Evolutionary conservation across 2,888 invertebrate genomes (phyloP).

Genomic region (Drosophila meridionalis): DNA sequence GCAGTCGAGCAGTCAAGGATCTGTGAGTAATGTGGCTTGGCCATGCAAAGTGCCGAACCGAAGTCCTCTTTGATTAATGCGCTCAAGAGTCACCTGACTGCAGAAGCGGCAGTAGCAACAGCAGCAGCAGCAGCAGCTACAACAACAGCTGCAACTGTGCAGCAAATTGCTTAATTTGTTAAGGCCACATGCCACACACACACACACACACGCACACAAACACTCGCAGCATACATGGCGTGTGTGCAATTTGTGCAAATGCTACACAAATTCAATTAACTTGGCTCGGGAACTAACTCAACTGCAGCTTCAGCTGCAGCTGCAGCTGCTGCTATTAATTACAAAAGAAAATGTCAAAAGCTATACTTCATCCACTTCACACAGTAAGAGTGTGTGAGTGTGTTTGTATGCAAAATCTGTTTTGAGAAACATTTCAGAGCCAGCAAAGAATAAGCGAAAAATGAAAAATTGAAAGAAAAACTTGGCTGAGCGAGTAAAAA

Average conservation of each 20-base stretch:
- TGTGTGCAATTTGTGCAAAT: conserved; percentile 55
- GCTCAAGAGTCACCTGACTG: conserved; percentile 55
- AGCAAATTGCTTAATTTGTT: conserved; percentile 73
- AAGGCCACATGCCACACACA: conserved; percentile 36
- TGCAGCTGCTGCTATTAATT: conserved; percentile 53
- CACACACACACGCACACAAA: conserved; percentile 15
- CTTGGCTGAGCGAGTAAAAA: conserved; percentile 11
- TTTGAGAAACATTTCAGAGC: conserved; percentile 41
- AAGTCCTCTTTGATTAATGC: conserved; percentile 67
- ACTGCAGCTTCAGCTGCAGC: conserved; percentile 22
- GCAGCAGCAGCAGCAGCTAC: conserved; percentile 34
- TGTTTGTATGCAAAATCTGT: conserved; percentile 31
- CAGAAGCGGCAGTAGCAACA: conserved; percentile 24
- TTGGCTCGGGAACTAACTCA: conserved; percentile 41
- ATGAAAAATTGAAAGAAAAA: conserved; percentile 1
- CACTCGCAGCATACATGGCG: conserved; percentile 19
- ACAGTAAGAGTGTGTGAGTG: not conserved
- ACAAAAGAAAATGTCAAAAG: conserved; percentile 58
- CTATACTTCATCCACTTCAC: conserved; percentile 11
- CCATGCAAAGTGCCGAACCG: conserved; percentile 65
- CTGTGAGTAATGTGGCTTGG: conserved; percentile 57
- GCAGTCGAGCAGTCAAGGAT: conserved; percentile 27
- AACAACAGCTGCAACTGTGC: conserved; percentile 37
- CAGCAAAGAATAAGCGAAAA: not conserved
- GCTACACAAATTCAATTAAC: conserved; percentile 73